Conservation (phyloP, 30 jellyfish, hydroid and myxozoan species). For the Sanderia malayensis region DNA sequence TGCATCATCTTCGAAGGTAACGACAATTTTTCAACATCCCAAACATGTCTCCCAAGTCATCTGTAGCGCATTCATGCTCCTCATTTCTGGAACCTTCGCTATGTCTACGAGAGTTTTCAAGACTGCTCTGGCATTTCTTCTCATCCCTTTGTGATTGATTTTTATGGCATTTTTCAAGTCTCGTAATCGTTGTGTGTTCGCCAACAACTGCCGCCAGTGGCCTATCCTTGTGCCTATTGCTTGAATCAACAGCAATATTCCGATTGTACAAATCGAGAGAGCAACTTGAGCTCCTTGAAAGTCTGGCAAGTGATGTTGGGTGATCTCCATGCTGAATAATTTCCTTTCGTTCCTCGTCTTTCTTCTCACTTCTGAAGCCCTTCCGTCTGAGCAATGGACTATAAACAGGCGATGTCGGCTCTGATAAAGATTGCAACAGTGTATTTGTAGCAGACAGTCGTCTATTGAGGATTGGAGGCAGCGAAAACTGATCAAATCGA, state of each 20-base stretch:
- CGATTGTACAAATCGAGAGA: too few species aligned
- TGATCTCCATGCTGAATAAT: too few species aligned
- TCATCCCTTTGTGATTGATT: not conserved
- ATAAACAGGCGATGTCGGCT: not conserved
- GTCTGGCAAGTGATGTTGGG: too few species aligned
- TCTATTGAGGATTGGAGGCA: not conserved
- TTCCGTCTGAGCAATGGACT: not conserved
- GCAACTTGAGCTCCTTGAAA: too few species aligned
- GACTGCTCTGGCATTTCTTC: not conserved
- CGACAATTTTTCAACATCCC: not conserved
- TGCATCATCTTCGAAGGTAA: not conserved
- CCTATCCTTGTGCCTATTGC: too few species aligned
- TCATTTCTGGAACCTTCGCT: not conserved
- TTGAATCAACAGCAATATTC: too few species aligned
- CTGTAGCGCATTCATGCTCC: not conserved
- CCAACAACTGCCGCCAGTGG: not conserved
- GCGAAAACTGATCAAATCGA: not conserved
- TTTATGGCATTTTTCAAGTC: not conserved
- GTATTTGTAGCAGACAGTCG: not conserved
- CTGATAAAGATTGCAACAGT: not conserved
- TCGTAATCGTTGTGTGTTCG: too few species aligned
- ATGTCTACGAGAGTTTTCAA: not conserved
- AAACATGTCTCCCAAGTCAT: not conserved
- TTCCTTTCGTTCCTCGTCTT: not conserved
- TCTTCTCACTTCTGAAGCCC: not conserved